A percentile compares a stretch with the other conserved stretches of the same genome.
Conservation (phyloP, 2,113 vertebrate genomes). For the Coracopsis vasa region DNA sequence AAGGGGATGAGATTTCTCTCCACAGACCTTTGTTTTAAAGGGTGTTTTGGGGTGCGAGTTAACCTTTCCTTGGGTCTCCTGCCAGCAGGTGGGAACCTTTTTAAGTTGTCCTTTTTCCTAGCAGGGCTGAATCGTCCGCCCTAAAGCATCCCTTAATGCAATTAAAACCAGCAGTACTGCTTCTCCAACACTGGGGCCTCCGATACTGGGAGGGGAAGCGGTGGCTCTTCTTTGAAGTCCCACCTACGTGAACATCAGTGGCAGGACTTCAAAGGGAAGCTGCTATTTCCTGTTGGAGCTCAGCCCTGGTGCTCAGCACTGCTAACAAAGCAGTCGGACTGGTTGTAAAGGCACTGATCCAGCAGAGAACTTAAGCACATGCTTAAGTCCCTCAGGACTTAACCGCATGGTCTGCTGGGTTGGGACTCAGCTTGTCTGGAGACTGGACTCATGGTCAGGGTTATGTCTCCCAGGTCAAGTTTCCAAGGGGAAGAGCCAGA, state of each 20-base stretch:
- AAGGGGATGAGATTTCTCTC: neutral
- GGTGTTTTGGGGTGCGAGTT: neutral
- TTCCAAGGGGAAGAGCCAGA: neutral
- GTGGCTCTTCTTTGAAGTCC: slow-evolving; percentile 70
- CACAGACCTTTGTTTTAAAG: neutral
- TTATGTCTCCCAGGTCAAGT: neutral
- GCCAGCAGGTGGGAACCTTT: slow-evolving; percentile 35
- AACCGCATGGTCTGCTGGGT: neutral
- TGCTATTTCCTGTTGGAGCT: slow-evolving; percentile 66
- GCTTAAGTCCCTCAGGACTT: slow-evolving; percentile 49
- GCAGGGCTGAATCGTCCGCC: slow-evolving; percentile 45
- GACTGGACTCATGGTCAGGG: neutral
- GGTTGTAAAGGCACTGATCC: slow-evolving; percentile 58
- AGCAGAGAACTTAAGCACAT: slow-evolving; percentile 62
- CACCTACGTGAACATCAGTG: slow-evolving; percentile 69
- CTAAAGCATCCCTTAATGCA: slow-evolving; percentile 57
- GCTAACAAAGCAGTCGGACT: slow-evolving; percentile 60
- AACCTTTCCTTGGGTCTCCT: slow-evolving; percentile 36
- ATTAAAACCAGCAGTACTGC: slow-evolving; percentile 69
- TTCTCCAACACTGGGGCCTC: slow-evolving; percentile 58
- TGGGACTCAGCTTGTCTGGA: neutral
- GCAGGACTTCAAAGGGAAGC: slow-evolving; percentile 70
- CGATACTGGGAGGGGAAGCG: slow-evolving; percentile 52
- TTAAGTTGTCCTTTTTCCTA: slow-evolving; percentile 39
- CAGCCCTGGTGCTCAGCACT: slow-evolving; percentile 59